Evolutionary conservation across 2,113 vertebrate species (phyloP), one percentile per base, ranked within the genome.

Genomic region (Triplophysa rosa): DNA sequence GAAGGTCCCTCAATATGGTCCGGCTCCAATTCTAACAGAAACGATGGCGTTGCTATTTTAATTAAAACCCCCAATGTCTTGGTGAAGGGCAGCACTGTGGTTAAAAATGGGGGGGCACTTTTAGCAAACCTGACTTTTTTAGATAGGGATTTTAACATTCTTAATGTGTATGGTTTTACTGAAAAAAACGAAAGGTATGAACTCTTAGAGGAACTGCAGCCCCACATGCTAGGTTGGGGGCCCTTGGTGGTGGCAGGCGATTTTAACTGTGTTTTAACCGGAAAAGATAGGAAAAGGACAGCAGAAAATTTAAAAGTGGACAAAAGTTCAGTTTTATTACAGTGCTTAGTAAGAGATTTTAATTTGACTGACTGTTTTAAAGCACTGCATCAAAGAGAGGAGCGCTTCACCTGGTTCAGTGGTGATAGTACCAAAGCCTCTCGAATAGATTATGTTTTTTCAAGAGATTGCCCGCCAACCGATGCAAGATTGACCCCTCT

Each of bases 321-420:
- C 9, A 52, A 61, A 42, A 67, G 5, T 1, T 19, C 16, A 0
- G 8, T 49, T 67, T 68, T 68, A 68, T 9, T 67, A 0, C 12
- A 47, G 2, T 0, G 1, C 1, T 0, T 67, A 16, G 16, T 47
- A 2, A 4, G 2, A 4, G 63, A 65, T 65, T 65, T 65, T 65
- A 40, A 11, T 5, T 19, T 65, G 11, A 14, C 4, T 1, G 63
- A 65, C 63, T 11, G 29, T 40, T 8, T 52, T 52, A 52, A 52
- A 52, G 23, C 14, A 58, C 1, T 78, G 63, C 26, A 78, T 78
- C 49, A 29, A 0, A 8, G 49, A 37, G 75, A 42, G 75, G 75
- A 54, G 47, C 47, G 75, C 17, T 67, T 77, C 63, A 77, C 47
- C n/a, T 77, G 75, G 75, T 8, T 37, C 12, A 71, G 80, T 69